A percentile compares a stretch with the other conserved stretches of the same genome.
phyloP scores from a whole-genome alignment of 2,797 vertebrate species.

The Mareca strepera region DNA sequence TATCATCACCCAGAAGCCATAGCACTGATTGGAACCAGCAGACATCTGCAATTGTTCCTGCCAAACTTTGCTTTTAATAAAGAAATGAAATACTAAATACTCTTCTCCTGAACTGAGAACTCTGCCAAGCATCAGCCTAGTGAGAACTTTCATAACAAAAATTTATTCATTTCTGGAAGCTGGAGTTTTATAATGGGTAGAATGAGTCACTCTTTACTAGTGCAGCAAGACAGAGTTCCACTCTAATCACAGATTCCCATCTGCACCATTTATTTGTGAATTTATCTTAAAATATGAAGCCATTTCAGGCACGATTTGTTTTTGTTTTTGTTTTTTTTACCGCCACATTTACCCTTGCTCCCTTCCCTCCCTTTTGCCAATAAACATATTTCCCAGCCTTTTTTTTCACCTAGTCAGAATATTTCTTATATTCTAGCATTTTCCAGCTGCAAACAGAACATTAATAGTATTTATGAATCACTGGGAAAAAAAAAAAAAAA shows the following conservation, averaged over 20 bases:
- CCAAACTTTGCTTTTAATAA: neutral
- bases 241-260: slow-evolving; percentile 41
- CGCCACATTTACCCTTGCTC: neutral
- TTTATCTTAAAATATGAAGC: slow-evolving; percentile 35
- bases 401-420: neutral
- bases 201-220: slow-evolving; percentile 58
- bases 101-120: neutral
- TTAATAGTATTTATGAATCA: neutral
- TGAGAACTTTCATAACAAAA: slow-evolving; percentile 20
- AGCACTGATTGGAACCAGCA: neutral
- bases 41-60: neutral
- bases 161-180: slow-evolving; percentile 8
- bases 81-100: slow-evolving; percentile 16
- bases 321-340: neutral
- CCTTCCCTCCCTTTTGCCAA: neutral
- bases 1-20: neutral
- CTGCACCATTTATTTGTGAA: slow-evolving; percentile 32
- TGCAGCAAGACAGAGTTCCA: slow-evolving; percentile 5
- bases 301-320: neutral
- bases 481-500: slow-evolving; percentile 17
- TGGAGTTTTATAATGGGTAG: slow-evolving; percentile 24
- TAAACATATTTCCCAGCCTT: neutral
- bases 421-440: neutral
- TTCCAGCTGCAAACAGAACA: slow-evolving; percentile 7
- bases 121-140: slow-evolving; percentile 44